Conservation (phyloP, 2,888 invertebrate species). For the Monochamus alternatus region DNA sequence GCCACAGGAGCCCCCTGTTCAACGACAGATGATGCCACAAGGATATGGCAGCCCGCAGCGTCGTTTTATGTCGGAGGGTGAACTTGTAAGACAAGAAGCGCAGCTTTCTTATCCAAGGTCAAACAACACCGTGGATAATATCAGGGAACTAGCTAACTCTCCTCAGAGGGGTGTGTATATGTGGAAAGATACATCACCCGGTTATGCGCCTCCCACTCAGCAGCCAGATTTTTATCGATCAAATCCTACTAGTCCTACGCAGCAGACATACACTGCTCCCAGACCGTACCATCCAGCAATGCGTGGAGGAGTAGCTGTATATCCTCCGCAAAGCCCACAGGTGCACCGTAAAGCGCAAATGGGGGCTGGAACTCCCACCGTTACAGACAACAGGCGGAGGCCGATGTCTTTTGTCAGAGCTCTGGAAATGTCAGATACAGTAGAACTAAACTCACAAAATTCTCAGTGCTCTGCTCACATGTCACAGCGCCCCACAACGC, state of each 20-base stretch:
- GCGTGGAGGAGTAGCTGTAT: constrained; percentile 80
- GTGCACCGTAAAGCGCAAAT: constrained; percentile 72
- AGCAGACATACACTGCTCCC: constrained; percentile 61
- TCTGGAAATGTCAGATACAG: constrained; percentile 90
- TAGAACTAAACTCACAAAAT: constrained; percentile 80
- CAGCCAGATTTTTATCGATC: constrained; percentile 64
- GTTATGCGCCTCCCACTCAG: constrained; percentile 70
- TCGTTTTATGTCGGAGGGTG: constrained; percentile 87
- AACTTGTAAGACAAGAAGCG: constrained; percentile 82
- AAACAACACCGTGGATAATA: constrained; percentile 88
- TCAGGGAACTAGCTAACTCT: constrained; percentile 89
- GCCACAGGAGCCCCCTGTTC: constrained; percentile 61
- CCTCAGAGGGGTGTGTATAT: constrained; percentile 87
- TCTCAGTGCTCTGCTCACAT: constrained; percentile 69
- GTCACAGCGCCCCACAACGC: constrained; percentile 74
- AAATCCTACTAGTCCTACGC: constrained; percentile 83
- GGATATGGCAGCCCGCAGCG: constrained; percentile 78
- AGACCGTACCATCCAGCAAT: constrained; percentile 77
- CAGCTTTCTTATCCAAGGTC: constrained; percentile 78
- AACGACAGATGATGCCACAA: constrained; percentile 56
- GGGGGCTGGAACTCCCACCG: constrained; percentile 61
- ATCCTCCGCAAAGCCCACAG: constrained; percentile 75
- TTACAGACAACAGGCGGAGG: constrained; percentile 74
- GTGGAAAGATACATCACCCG: constrained; percentile 86
- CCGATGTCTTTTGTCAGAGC: constrained; percentile 93